Percentiles rank a stretch among this genome's conserved stretches.
These are phyloP conservation scores for Clarias platycephalus DNA, from an alignment of 2,797 vertebrate species.

Conservation along the genomic window DNA sequence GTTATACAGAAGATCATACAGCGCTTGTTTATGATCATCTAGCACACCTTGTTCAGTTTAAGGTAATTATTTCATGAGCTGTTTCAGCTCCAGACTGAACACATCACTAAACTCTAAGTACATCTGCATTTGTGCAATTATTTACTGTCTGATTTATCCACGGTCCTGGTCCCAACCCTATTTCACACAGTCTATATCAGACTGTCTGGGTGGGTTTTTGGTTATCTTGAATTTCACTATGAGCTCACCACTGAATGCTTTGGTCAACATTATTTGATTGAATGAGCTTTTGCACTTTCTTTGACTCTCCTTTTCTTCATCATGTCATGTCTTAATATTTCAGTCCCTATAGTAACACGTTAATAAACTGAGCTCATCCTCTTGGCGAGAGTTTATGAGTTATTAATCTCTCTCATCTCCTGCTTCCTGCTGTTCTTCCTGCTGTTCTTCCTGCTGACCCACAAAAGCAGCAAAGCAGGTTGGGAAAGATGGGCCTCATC, in stretches of 20 bases:
- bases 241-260: background rate
- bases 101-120: background rate
- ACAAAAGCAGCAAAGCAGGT: background rate
- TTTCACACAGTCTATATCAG: background rate
- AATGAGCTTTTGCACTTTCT: background rate
- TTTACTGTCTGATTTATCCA: background rate
- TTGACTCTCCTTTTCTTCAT: background rate
- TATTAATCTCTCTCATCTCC: slow-evolving; percentile 31
- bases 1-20: background rate
- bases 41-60: background rate
- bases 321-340: slow-evolving; percentile 5
- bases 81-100: background rate
- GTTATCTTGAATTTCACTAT: background rate
- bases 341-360: background rate
- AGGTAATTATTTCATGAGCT: slow-evolving; percentile 8
- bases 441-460: slow-evolving; percentile 23
- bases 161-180: background rate
- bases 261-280: background rate
- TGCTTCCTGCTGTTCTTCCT: slow-evolving; percentile 22
- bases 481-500: background rate
- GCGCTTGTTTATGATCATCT: background rate
- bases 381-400: background rate
- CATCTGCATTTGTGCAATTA: slow-evolving; percentile 10
- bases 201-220: background rate
- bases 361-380: slow-evolving; percentile 4